phyloP scores from a whole-genome alignment of 1,140 invertebrate species.

The Heliconius hermathena region DNA sequence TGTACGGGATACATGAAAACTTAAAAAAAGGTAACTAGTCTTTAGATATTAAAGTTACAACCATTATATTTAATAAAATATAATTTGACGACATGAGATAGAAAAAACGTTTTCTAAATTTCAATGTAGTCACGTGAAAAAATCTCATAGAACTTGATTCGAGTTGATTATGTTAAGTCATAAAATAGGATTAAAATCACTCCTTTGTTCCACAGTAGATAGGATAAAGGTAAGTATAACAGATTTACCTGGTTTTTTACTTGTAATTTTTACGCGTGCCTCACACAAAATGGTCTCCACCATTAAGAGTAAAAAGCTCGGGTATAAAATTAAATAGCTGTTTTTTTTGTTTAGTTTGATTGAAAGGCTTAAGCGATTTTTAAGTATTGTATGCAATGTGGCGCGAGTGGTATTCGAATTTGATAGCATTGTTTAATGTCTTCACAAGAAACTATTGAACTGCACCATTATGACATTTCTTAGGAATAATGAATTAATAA shows the following conservation, averaged over 20 bases:
- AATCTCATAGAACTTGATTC: slow-evolving; percentile 23
- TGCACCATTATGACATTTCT: too few species aligned
- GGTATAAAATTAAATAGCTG: slow-evolving; percentile 53
- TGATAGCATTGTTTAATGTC: too few species aligned
- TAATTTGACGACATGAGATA: neutral
- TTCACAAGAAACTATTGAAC: too few species aligned
- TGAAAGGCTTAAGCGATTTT: slow-evolving; percentile 26
- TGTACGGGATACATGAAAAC: too few species aligned
- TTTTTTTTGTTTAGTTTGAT: slow-evolving; percentile 30
- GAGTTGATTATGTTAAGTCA: slow-evolving; percentile 32
- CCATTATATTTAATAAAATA: too few species aligned
- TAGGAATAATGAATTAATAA: too few species aligned
- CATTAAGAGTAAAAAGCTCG: slow-evolving; percentile 51
- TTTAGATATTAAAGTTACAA: too few species aligned
- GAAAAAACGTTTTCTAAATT: neutral
- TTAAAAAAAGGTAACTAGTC: too few species aligned
- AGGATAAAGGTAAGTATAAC: neutral
- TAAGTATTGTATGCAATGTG: neutral
- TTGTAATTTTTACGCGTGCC: slow-evolving; percentile 44
- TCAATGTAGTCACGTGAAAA: neutral
- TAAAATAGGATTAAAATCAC: slow-evolving; percentile 45
- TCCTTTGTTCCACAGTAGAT: slow-evolving; percentile 31
- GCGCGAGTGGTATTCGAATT: too few species aligned
- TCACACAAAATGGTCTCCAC: slow-evolving; percentile 41
- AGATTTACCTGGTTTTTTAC: slow-evolving; percentile 32